Evolutionary conservation across 2,113 vertebrate species (phyloP), one percentile per base, ranked within the genome.

Genomic region (Aegotheles bennettii): DNA sequence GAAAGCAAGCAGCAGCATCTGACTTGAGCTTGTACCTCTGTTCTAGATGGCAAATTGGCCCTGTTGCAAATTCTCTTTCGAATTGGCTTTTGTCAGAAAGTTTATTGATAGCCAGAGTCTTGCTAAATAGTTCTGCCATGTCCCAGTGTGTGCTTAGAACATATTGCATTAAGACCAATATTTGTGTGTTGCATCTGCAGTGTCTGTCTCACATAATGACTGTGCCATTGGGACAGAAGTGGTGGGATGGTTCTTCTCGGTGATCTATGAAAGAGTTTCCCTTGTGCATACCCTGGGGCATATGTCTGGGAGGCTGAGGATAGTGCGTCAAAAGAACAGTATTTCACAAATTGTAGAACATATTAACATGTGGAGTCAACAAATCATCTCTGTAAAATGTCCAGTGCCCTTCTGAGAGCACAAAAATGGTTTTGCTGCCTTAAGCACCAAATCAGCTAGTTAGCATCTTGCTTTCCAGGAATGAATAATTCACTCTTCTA

Each of bases 401-500:
- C 80, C 14, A 0, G 13, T 78, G 61, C 56, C 36, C 45, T 89
- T 94, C 36, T 54, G 83, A 71, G 53, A 89, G 28, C 61, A 11
- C 69, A 67, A 50, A 92, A 57, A 26, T 40, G 9, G 11, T 17
- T 95, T 96, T 93, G 64, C 90, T 96, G 63, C 93, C 71, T 89
- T 74, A 85, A 96, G 70, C 67, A 84, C 48, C 74, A 33, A 80
- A 77, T 92, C 90, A 96, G 29, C 51, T 93, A 87, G 94, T 93
- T 95, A 94, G 83, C 77, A 60, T 83, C 93, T 76, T 68, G 63
- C 91, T 97, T 93, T 94, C 80, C 83, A 96, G 65, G 90, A 96
- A 92, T 89, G 83, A 94, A 86, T 94, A 90, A 95, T 93, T 90
- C 82, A 90, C 83, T 74, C 54, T 89, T 57, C 65, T 86, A 26